phyloP scores from a whole-genome alignment of 1,140 invertebrate species.

The Rhyacophila brunnea region DNA sequence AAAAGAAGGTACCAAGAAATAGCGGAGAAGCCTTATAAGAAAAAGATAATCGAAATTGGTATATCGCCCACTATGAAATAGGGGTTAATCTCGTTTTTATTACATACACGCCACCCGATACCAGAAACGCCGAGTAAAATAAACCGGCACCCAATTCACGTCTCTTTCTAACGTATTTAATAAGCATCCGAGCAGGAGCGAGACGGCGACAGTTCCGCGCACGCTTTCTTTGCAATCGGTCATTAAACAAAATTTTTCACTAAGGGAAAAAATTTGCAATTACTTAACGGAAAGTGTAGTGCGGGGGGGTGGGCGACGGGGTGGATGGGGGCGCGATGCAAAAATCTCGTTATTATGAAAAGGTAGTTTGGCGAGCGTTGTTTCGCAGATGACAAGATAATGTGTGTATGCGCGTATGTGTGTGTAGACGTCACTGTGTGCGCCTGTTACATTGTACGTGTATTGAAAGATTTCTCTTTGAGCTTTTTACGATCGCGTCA shows the following conservation, averaged over 20 bases:
- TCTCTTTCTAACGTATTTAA: constrained; percentile 1
- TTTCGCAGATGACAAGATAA: too few relatives aligned
- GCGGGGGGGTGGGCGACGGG: too few relatives aligned
- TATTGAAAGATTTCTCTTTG: too few relatives aligned
- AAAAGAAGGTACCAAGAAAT: neutral
- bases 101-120: constrained; percentile 30
- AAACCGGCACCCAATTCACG: neutral
- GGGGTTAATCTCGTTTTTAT: constrained; percentile 36
- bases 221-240: constrained; percentile 12
- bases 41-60: constrained; percentile 35
- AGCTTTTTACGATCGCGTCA: too few relatives aligned
- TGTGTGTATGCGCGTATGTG: too few relatives aligned
- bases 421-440: too few relatives aligned
- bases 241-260: constrained; percentile 31
- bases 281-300: constrained; percentile 20
- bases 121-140: constrained; percentile 8
- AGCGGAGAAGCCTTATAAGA: constrained; percentile 21
- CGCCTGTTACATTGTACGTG: too few relatives aligned
- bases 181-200: neutral
- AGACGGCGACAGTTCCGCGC: neutral
- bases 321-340: too few relatives aligned
- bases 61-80: constrained; percentile 35
- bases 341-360: too few relatives aligned
- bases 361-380: too few relatives aligned
- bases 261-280: constrained; percentile 31